Evolutionary conservation across 2,113 vertebrate species (phyloP).

Genomic region (Malurus elegans): DNA sequence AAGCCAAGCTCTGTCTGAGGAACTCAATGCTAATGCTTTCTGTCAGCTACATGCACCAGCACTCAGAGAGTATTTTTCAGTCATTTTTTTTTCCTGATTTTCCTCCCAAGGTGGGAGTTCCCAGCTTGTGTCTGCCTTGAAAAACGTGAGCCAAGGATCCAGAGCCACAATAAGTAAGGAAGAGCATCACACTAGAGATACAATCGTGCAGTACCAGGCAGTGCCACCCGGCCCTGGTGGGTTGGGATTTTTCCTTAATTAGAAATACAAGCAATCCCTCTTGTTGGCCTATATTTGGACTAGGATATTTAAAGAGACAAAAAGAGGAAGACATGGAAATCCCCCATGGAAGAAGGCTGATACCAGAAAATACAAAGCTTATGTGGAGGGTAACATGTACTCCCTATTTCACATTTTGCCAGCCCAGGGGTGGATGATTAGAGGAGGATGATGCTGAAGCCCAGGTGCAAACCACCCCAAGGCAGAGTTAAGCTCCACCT

Average conservation of each 20-base stretch:
- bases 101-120: background rate
- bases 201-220: background rate
- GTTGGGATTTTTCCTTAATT: background rate
- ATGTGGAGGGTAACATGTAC: accelerated
- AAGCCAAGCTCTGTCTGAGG: background rate
- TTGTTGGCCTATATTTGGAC: background rate
- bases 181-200: background rate
- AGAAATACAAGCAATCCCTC: background rate
- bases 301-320: background rate
- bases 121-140: background rate
- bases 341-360: background rate
- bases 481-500: background rate
- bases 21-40: background rate
- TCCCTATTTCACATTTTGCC: background rate
- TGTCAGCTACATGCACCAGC: background rate
- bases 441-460: background rate
- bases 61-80: background rate
- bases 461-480: background rate
- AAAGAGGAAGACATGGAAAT: background rate
- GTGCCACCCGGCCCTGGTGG: background rate
- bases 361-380: background rate
- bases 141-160: background rate
- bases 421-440: background rate
- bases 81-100: background rate
- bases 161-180: background rate